These are phyloP conservation scores for Calliopsis andreniformis DNA, from an alignment of 1,140 invertebrate genomes.

Conservation along the genomic window DNA sequence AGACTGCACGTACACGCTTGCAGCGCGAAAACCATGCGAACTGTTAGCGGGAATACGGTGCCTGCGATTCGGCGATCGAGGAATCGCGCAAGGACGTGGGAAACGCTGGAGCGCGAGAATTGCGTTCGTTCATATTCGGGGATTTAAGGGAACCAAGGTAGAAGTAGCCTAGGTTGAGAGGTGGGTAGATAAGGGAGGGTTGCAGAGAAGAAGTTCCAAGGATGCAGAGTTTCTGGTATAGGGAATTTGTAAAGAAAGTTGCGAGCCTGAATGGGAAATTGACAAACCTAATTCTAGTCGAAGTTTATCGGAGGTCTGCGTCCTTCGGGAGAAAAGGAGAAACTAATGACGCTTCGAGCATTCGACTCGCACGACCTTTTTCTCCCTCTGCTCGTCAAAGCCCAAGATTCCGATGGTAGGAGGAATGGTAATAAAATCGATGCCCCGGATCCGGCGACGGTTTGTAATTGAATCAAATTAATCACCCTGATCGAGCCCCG, in stretches of 20 bases:
- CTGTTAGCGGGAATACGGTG: neutral
- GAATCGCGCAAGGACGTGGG: constrained; percentile 10
- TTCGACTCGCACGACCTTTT: no score
- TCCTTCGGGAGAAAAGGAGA: no score
- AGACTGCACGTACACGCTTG: constrained; percentile 8
- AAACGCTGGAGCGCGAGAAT: neutral
- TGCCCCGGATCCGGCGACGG: constrained; percentile 60
- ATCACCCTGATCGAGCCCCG: constrained; percentile 60
- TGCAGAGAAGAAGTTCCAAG: neutral
- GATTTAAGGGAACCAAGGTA: constrained; percentile 19
- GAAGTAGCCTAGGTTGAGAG: no score
- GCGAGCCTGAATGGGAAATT: no score
- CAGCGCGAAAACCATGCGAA: constrained; percentile 7
- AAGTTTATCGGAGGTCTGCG: no score
- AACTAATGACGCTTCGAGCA: no score
- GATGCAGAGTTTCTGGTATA: no score
- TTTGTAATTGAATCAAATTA: constrained; percentile 73
- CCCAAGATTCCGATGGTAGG: constrained; percentile 44
- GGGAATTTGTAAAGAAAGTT: no score
- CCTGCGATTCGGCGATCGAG: constrained; percentile 11
- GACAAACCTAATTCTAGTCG: no score
- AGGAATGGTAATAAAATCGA: constrained; percentile 68
- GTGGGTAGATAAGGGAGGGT: no score
- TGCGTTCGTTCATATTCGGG: neutral
- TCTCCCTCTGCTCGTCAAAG: neutral